phyloP scores from a whole-genome alignment of 2,113 vertebrate genomes.

The Ammodytes dubius region DNA sequence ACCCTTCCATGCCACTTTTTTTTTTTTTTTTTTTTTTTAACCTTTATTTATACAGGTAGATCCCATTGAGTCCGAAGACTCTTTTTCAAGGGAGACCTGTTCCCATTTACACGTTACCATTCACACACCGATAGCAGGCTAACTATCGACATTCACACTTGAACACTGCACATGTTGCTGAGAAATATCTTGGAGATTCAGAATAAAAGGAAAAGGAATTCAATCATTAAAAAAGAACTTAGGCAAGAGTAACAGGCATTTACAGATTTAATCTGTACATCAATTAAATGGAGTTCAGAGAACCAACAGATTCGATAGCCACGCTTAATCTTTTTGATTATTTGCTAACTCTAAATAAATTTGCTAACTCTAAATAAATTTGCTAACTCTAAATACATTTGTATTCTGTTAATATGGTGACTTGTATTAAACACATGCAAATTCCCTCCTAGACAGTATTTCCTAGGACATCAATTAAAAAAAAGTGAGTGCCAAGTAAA shows the following conservation, averaged over 20 bases:
- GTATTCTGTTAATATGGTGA: background rate
- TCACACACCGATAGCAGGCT: too few species aligned
- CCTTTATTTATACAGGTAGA: too few species aligned
- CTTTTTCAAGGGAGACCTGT: too few species aligned
- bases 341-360: background rate
- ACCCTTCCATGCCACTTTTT: background rate
- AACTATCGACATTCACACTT: too few species aligned
- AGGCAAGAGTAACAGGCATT: background rate
- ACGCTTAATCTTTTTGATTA: background rate
- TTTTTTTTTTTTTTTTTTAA: too few species aligned
- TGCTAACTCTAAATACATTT: background rate
- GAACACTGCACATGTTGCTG: background rate
- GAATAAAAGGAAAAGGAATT: background rate
- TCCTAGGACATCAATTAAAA: constrained; percentile 1
- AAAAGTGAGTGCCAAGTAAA: constrained; percentile 13
- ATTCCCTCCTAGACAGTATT: constrained; percentile 8
- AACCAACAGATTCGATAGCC: background rate
- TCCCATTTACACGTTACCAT: too few species aligned
- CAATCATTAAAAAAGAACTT: background rate
- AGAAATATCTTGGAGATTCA: background rate
- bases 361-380: background rate
- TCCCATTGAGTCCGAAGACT: too few species aligned
- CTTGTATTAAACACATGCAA: background rate
- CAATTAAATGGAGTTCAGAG: background rate
- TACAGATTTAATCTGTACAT: background rate